Evolutionary conservation across 2,113 vertebrate species (phyloP), one percentile per base, ranked within the genome.

Genomic region (Suncus etruscus): DNA sequence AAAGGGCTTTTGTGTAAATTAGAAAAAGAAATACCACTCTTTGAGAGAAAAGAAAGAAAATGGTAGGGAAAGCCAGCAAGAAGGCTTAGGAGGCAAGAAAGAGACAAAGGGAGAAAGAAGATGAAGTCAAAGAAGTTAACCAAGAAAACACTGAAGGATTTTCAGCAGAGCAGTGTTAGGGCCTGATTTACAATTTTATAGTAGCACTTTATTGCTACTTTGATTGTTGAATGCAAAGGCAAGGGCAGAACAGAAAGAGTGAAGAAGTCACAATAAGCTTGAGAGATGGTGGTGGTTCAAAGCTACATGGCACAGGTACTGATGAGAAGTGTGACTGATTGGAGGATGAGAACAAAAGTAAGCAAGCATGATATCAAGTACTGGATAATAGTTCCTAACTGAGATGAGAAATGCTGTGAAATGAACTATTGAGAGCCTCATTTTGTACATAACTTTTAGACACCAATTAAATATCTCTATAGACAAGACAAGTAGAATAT

Each of bases 371-470:
- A 90, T 10, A 47, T 9, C 27, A 69, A 83, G 74, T 79, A 78
- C 66, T 12, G 63, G 20, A 75, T 54, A 12, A 86, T 1, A 73
- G 27, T 9, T 9, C 32, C 83, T 78, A 32, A 69, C n/a, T 48
- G 74, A 70, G 32, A 65, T 29, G 22, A 32, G 54, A 22, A 81
- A 54, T 58, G 76, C 76, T 58, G 18, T 31, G 86, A 47, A 24
- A 83, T 58, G 47, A 74, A 73, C 24, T 39, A 39, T 47, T 0
- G 76, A 86, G 8, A 78, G 14, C 8, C 83, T 22, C 54, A 61
- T 79, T 92, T 83, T 39, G 27, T 54, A 76, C 9, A 77, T 39
- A 39, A 74, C 77, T 86, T 73, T 83, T 16, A 89, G n/a, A 92
- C 22, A 86, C 8, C 32, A 69, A 68, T 74, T 73, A 87, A 87